Conservation (phyloP, 2,113 vertebrate genomes). For the Cervus canadensis region DNA sequence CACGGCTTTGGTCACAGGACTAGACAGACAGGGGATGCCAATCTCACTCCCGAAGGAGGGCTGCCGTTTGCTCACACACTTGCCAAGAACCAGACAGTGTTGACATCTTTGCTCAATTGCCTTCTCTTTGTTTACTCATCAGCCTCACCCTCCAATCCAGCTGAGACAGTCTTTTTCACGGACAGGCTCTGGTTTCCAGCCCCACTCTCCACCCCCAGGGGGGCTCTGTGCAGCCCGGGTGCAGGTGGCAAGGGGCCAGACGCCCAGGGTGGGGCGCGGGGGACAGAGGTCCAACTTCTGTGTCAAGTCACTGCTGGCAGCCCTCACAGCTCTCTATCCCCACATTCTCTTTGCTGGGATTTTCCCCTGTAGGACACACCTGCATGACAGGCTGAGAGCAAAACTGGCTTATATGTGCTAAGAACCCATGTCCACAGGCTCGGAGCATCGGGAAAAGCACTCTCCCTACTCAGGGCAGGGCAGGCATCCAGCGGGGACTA, state of each 20-base stretch:
- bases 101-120: not conserved
- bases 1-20: not conserved
- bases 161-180: accelerated
- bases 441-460: not conserved
- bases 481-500: accelerated
- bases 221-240: not conserved
- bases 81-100: accelerated
- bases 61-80: not conserved
- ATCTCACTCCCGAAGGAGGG: too few species aligned
- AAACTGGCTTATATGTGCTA: not conserved
- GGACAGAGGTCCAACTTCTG: accelerated
- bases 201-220: not conserved
- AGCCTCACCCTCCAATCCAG: not conserved
- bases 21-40: accelerated
- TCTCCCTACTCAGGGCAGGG: not conserved
- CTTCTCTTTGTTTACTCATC: not conserved
- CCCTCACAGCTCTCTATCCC: not conserved
- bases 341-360: not conserved
- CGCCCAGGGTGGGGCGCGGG: accelerated
- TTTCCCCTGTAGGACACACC: not conserved
- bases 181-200: not conserved
- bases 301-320: accelerated
- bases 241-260: not conserved
- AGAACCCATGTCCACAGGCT: not conserved
- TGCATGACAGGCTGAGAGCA: not conserved